Evolutionary conservation across 2,888 invertebrate species (phyloP).

Genomic region (Stenurella melanura): DNA sequence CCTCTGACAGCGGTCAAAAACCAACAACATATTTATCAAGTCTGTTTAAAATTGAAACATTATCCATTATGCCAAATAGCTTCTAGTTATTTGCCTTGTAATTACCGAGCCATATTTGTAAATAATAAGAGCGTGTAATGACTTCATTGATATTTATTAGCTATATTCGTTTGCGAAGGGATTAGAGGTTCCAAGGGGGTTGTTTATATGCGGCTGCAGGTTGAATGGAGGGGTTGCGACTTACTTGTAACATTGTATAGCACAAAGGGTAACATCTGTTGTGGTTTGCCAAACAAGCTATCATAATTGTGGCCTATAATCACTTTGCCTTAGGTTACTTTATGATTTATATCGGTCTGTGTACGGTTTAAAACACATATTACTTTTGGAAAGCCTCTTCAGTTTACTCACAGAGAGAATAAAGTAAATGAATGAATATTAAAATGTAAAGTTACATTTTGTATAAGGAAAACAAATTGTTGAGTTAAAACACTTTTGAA

Average conservation of each 20-base stretch:
- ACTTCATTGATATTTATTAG: conserved; percentile 60
- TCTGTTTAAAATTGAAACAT: conserved; percentile 30
- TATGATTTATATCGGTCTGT: conserved; percentile 43
- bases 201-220: conserved; percentile 45
- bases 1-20: background rate
- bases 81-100: conserved; percentile 47
- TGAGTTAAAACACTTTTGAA: too few relatives aligned
- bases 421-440: too few relatives aligned
- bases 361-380: conserved; percentile 18
- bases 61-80: conserved; percentile 39
- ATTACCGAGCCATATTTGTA: conserved; percentile 54
- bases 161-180: conserved; percentile 55
- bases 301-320: conserved; percentile 56
- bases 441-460: too few relatives aligned
- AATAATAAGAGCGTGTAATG: conserved; percentile 57
- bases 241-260: conserved; percentile 59
- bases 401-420: too few relatives aligned
- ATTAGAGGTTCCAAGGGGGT: conserved; percentile 50
- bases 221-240: conserved; percentile 47
- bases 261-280: conserved; percentile 64
- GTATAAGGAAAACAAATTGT: too few relatives aligned
- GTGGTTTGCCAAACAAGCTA: conserved; percentile 62
- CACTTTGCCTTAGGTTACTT: conserved; percentile 51
- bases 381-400: too few relatives aligned
- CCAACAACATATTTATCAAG: background rate